Base-by-base conservation (phyloP, 1,140 invertebrate species). In the Leptestheria dahalacensis region DNA sequence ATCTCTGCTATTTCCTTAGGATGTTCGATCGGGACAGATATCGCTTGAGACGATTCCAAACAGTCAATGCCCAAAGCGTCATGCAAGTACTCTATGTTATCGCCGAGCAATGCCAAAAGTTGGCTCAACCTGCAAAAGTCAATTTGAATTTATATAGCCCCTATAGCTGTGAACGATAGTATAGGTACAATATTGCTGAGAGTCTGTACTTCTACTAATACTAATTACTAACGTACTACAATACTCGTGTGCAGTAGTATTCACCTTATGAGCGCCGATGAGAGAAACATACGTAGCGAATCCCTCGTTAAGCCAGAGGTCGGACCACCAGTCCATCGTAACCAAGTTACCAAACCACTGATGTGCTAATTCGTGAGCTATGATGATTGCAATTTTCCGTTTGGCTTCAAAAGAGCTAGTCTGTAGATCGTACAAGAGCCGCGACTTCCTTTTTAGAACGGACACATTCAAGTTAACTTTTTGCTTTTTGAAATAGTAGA, bases 261-360 rank as follows among this genome's bases (percentile, higher is more conserved):
- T 60, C 47, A 65, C 63, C 21, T 60, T 49, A 18, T 64, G 54
- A 41, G 59, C 61, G 26, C 70, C 73, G 6, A 72, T 60, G 63
- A 68, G 68, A 62, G 78, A 74, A 49, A 79, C 68, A 64, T 70
- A 80, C 47, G 71, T 74, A 1, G 78, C 78, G 68, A 80, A 80
- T 24, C 79, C 80, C 69, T 82, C 79, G 66, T 62, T 61, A 11
- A 61, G 48, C 62, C 59, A 63, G 48, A 80, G 59, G 60, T 78
- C 75, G 74, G 70, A 77, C 77, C 80, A 46, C 77, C 77, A 79
- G 20, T 69, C 63, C 68, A 74, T 71, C 1, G 79, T 79, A 10
- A 82, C 79, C 24, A 78, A 64, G 65, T 80, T 80, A n/a, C 79
- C 79, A 66, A 81, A 82, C 79, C 79, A 80, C 71, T 79, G 68